A percentile compares a stretch with the other conserved stretches of the same genome.
Evolutionary conservation across 1,140 invertebrate genomes (phyloP).

Genomic region (Caenorhabditis inopinata): DNA sequence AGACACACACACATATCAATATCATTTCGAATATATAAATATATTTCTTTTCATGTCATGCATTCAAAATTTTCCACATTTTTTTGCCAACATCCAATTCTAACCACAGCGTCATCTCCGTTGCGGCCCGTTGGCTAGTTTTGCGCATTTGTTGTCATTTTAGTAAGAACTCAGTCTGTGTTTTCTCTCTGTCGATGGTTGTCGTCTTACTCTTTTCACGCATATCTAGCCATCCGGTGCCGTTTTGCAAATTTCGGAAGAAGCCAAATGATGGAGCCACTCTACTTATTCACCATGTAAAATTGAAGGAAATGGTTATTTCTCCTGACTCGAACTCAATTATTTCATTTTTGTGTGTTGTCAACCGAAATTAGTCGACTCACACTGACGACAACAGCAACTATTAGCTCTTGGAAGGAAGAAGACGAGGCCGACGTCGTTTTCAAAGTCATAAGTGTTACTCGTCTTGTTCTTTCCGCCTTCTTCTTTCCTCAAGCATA

Average conservation of each 20-base stretch:
- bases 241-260: background rate
- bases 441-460: conserved; percentile 30
- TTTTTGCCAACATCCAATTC: conserved; percentile 11
- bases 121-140: background rate
- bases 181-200: background rate
- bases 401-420: background rate
- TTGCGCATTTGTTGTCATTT: conserved; percentile 19
- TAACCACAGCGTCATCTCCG: conserved; percentile 15
- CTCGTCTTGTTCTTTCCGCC: background rate
- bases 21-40: conserved; percentile 31
- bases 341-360: conserved; percentile 24
- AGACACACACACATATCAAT: conserved; percentile 21
- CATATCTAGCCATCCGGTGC: background rate
- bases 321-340: background rate
- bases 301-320: background rate
- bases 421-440: conserved; percentile 8
- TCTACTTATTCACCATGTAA: background rate
- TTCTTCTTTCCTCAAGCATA: conserved; percentile 12
- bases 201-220: background rate
- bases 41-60: conserved; percentile 30
- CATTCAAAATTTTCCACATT: conserved; percentile 30
- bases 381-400: background rate
- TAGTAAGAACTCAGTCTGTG: background rate
- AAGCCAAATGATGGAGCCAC: background rate
- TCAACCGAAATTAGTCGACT: conserved; percentile 27